phyloP scores from a whole-genome alignment of 37 sponge, comb jelly and placozoan species.

The Ianthella basta region DNA sequence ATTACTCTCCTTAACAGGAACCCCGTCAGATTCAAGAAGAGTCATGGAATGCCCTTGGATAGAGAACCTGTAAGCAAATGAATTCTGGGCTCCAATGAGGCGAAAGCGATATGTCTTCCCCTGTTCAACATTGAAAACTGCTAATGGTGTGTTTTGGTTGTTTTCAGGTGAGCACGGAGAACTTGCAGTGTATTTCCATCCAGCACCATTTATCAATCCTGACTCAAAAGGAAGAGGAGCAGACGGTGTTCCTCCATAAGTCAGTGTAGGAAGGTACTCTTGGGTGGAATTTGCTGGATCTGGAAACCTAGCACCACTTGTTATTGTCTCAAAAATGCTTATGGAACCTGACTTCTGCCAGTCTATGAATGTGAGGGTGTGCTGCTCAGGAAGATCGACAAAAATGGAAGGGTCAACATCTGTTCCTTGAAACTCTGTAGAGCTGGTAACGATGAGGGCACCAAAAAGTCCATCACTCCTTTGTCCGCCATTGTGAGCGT shows the following conservation, averaged over 20 bases:
- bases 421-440: background rate
- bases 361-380: conserved; percentile 72
- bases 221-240: conserved; percentile 70
- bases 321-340: conserved; percentile 42
- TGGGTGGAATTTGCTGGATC: background rate
- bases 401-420: background rate
- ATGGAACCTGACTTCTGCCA: conserved; percentile 69
- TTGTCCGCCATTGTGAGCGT: conserved; percentile 79
- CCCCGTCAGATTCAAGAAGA: background rate
- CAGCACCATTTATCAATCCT: conserved; percentile 73
- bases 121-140: background rate
- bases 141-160: background rate
- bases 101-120: background rate
- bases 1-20: background rate
- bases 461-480: conserved; percentile 83
- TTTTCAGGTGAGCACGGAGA: too few species aligned
- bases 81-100: background rate
- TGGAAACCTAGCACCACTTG: background rate
- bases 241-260: conserved; percentile 42
- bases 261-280: background rate
- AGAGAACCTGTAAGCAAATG: background rate
- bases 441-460: conserved; percentile 57
- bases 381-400: conserved; percentile 48
- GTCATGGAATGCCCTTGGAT: background rate
- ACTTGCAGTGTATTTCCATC: too few species aligned